Evolutionary conservation across 2,113 vertebrate genomes (phyloP).

Genomic region (Pipa parva): DNA sequence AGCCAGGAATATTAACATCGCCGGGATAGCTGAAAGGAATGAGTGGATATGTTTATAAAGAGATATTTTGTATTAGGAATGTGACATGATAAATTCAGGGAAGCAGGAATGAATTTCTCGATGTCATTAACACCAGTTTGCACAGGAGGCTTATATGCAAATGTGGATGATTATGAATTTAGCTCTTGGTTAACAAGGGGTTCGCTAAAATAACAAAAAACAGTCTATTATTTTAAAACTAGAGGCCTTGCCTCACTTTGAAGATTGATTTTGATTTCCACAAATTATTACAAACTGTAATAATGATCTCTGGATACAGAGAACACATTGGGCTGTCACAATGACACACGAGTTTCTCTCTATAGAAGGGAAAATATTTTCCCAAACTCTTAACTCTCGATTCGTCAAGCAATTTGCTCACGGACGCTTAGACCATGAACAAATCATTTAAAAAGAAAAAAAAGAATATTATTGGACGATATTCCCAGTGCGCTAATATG

Average conservation of each 20-base stretch:
- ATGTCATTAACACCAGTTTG: constrained; percentile 47
- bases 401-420: no score
- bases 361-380: neutral
- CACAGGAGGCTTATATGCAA: constrained; percentile 50
- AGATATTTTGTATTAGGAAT: constrained; percentile 3
- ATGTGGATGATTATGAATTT: constrained; percentile 59
- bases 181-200: constrained; percentile 64
- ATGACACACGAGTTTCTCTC: constrained; percentile 54
- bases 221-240: constrained; percentile 58
- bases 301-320: constrained; percentile 58
- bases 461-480: no score
- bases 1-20: no score
- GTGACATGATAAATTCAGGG: constrained; percentile 31
- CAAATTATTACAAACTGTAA: constrained; percentile 59
- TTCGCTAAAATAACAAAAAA: constrained; percentile 50
- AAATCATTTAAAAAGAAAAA: no score
- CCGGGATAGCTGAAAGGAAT: constrained; percentile 7
- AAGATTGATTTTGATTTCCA: constrained; percentile 64
- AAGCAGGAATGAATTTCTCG: constrained; percentile 41
- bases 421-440: no score
- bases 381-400: neutral
- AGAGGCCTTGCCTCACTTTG: constrained; percentile 54
- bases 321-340: constrained; percentile 52
- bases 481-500: no score
- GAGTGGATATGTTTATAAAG: constrained; percentile 21